phyloP scores from a whole-genome alignment of 2,888 invertebrate species.

The Hymenopus coronatus region DNA sequence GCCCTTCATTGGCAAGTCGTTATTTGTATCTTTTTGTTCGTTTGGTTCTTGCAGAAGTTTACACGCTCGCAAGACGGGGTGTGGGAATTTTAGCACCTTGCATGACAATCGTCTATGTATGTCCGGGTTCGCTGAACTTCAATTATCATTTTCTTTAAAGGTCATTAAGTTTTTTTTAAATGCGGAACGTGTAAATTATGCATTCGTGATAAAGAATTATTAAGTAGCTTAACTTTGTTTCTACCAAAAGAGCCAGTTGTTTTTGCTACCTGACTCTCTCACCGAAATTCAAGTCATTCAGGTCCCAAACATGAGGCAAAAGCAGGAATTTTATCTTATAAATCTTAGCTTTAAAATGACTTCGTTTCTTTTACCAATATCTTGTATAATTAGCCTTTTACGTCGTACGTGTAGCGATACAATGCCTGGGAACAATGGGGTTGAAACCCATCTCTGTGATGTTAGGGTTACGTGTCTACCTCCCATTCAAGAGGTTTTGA shows the following conservation, averaged over 20 bases:
- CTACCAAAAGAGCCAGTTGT: neutral
- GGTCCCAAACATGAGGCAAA: no score
- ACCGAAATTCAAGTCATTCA: no score
- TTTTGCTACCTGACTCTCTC: no score
- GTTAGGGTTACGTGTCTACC: no score
- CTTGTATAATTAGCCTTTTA: no score
- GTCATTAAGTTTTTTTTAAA: neutral
- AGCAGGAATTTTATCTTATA: no score
- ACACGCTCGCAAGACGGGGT: neutral
- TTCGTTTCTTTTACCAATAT: no score
- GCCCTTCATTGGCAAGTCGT: neutral
- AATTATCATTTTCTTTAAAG: neutral
- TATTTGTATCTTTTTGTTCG: neutral
- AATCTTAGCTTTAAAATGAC: no score
- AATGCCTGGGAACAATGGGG: no score
- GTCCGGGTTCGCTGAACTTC: neutral
- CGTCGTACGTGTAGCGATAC: no score
- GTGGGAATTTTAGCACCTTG: neutral
- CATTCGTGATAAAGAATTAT: neutral
- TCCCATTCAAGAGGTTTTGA: no score
- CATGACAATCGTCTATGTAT: neutral
- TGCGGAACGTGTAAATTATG: neutral
- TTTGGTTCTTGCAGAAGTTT: neutral
- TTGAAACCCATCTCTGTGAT: no score
- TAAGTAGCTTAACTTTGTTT: neutral